Evolutionary conservation across 2,113 vertebrate species (phyloP).

Genomic region (Mesitornis unicolor): DNA sequence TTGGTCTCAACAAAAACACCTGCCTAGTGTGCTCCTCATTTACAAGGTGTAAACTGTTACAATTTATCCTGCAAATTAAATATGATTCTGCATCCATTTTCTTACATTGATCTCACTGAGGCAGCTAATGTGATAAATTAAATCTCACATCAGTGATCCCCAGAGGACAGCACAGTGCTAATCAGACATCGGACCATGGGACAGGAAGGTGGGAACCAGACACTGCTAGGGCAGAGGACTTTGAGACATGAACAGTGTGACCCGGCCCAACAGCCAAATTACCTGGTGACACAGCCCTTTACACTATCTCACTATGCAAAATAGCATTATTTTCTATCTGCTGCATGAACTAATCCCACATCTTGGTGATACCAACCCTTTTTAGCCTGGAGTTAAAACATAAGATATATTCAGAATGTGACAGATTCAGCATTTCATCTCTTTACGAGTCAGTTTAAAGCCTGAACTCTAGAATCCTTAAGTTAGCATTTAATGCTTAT

Average conservation of each 20-base stretch:
- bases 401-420: not conserved
- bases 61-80: not conserved
- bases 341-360: not conserved
- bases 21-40: not conserved
- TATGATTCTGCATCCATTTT: not conserved
- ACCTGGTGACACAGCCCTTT: not conserved
- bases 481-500: not conserved
- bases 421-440: not conserved
- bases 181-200: rapidly evolving
- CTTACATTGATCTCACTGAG: not conserved
- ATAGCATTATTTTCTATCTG: not conserved
- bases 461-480: not conserved
- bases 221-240: not conserved
- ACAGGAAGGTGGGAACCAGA: not conserved
- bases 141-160: not conserved
- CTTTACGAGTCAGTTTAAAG: not conserved
- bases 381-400: not conserved
- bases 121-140: not conserved
- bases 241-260: rapidly evolving
- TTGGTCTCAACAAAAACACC: not conserved
- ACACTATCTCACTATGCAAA: not conserved
- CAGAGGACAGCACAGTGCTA: not conserved
- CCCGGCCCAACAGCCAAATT: not conserved
- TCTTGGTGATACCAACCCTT: not conserved
- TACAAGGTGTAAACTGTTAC: not conserved